Percentiles rank a stretch among this genome's conserved stretches.
Conservation (phyloP, 1,140 invertebrate species). For the Aphis gossypii region DNA sequence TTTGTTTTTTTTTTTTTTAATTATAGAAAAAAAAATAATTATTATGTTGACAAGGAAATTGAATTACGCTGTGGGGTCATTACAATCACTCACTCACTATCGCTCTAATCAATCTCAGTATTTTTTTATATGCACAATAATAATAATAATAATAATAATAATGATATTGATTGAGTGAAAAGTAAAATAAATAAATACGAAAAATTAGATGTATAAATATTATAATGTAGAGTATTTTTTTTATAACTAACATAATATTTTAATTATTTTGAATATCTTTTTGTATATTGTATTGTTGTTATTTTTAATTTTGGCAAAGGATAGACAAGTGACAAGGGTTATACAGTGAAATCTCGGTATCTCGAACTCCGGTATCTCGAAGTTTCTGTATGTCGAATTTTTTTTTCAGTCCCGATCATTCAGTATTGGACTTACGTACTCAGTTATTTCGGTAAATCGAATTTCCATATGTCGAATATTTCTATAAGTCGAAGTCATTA, state of each 20-base stretch:
- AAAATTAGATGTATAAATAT: neutral
- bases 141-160: slow-evolving; percentile 25
- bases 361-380: too few relatives aligned
- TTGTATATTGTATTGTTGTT: neutral
- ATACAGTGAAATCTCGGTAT: too few relatives aligned
- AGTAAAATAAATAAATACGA: neutral
- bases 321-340: neutral
- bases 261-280: neutral
- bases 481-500: too few relatives aligned
- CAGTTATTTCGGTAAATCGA: too few relatives aligned
- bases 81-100: neutral
- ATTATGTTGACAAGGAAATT: neutral
- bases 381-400: too few relatives aligned
- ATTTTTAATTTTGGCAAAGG: neutral
- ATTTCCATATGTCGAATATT: too few relatives aligned
- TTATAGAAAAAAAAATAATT: neutral
- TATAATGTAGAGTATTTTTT: neutral
- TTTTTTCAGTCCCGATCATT: too few relatives aligned
- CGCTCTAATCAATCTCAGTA: neutral
- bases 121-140: neutral
- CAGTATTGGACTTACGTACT: too few relatives aligned
- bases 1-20: neutral
- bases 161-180: neutral
- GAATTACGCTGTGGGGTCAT: neutral
- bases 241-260: neutral